Evolutionary conservation across 1,140 invertebrate species (phyloP), one percentile per base, ranked within the genome.

Genomic region (Oncopodura yosiiana): DNA sequence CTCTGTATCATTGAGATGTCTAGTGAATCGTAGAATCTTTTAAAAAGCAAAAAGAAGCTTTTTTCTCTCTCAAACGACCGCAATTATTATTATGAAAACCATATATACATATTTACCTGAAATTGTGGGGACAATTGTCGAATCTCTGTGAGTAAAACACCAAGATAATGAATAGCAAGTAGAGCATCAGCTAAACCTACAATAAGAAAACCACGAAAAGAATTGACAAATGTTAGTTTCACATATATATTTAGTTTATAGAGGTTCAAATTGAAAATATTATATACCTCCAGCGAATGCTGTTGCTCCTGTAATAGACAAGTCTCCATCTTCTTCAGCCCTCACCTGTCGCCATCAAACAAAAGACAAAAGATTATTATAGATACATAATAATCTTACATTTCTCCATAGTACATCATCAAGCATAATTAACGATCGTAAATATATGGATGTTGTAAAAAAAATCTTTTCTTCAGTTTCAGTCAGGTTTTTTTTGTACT

Each of bases 81-180:
- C n/a, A n/a, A n/a, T n/a, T n/a, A n/a, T n/a, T n/a, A n/a, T n/a
- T n/a, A n/a, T n/a, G n/a, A n/a, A n/a, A n/a, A n/a, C n/a, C n/a
- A n/a, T n/a, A n/a, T n/a, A n/a, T n/a, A n/a, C n/a, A n/a, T n/a
- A n/a, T n/a, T 93, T 3, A 97, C 77, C 68, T 88, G 91, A 73
- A 87, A 97, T 41, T 80, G 78, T 3, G 90, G 84, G 66, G 92
- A 86, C 49, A 92, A 70, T 67, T 95, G 92, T 36, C 93, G 77
- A 60, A 98, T 78, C 74, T 96, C 90, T 62, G 97, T 80, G 29
- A 97, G 72, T 52, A 97, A 78, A 29, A 97, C 85, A 41, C 91
- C 89, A 53, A 94, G 77, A 69, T 94, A 96, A 71, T 96, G 92
- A 67, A 97, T 87, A 69, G 94, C 96, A 3, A 98, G 74, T 37